Conservation (phyloP, 2,888 invertebrate genomes). For the Sarcophaga subvicina region DNA sequence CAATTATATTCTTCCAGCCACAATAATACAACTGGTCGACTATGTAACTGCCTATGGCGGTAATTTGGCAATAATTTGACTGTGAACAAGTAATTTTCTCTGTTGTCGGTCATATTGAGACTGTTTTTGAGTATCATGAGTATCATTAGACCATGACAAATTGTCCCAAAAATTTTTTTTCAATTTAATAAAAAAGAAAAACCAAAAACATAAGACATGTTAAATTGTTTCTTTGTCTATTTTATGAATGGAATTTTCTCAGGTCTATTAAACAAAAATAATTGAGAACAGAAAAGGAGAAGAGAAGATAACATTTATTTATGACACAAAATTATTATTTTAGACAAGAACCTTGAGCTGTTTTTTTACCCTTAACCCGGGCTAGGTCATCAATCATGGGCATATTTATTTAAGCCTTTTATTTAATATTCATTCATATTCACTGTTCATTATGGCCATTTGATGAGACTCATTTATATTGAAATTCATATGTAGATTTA, state of each 20-base stretch:
- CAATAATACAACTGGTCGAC: not conserved
- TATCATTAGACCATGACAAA: not conserved
- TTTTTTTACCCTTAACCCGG: not conserved
- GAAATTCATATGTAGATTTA: not conserved
- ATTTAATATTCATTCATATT: constrained; percentile 14
- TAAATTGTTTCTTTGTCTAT: no score
- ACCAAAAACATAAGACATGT: no score
- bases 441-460: not conserved
- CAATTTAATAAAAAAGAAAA: not conserved
- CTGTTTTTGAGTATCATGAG: not conserved
- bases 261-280: not conserved
- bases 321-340: not conserved
- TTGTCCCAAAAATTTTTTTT: not conserved
- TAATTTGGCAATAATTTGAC: not conserved
- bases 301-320: not conserved
- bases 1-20: no score
- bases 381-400: not conserved
- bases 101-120: not conserved
- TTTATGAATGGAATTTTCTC: no score
- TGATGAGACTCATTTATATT: no score
- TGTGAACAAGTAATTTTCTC: not conserved
- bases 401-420: constrained; percentile 16
- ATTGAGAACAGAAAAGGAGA: not conserved
- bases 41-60: not conserved
- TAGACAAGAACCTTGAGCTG: not conserved